Conservation (phyloP, 2,888 invertebrate genomes). For the Drosophila gaucha region DNA sequence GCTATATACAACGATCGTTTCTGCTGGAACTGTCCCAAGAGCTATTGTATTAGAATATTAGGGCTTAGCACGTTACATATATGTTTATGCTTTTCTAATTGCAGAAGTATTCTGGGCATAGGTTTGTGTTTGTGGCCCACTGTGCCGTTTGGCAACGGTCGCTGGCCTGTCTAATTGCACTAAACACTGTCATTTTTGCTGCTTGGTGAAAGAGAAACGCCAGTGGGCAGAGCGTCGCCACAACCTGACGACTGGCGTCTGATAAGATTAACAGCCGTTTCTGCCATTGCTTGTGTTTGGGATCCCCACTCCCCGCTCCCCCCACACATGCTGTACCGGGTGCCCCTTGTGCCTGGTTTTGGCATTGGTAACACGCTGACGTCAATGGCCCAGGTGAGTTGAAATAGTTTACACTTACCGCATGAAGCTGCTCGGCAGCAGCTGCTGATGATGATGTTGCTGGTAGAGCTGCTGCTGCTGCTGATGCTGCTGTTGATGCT, state of each 20-base stretch:
- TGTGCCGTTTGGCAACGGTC: conserved; percentile 40
- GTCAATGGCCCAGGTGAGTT: conserved; percentile 54
- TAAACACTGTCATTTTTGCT: conserved; percentile 57
- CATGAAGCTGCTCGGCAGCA: conserved; percentile 72
- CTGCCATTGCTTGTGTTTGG: conserved; percentile 6
- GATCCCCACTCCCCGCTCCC: neutral
- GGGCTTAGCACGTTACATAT: neutral
- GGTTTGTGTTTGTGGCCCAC: conserved; percentile 21
- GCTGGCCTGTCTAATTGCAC: conserved; percentile 57
- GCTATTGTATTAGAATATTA: conserved; percentile 1
- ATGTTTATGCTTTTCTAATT: neutral
- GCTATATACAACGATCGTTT: neutral
- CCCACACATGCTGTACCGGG: neutral
- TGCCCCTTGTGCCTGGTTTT: neutral
- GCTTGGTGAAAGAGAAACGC: conserved; percentile 52
- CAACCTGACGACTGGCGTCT: conserved; percentile 41
- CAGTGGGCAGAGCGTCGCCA: conserved; percentile 49
- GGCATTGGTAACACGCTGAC: conserved; percentile 38
- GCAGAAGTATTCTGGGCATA: neutral
- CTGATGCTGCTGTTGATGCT: conserved; percentile 53
- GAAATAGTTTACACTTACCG: conserved; percentile 71
- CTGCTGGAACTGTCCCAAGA: conserved; percentile 1
- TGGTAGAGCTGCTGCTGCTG: conserved; percentile 54
- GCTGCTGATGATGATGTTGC: conserved; percentile 61
- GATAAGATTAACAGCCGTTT: conserved; percentile 59